Conservation (phyloP, 2,888 invertebrate genomes). For the Thumatha senex region DNA sequence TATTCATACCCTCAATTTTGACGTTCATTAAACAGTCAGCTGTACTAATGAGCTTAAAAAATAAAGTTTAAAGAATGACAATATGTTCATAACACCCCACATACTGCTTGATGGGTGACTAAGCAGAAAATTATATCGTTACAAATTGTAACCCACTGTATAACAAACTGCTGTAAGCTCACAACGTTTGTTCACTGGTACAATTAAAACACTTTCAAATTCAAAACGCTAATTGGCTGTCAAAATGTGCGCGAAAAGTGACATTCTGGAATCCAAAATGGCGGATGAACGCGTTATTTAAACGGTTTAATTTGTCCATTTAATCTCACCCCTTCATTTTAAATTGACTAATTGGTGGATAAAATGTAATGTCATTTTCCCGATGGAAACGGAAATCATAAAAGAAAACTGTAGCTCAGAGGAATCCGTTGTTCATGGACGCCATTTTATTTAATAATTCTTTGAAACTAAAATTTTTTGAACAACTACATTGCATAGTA, state of each 20-base stretch:
- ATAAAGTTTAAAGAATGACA: constrained; percentile 13
- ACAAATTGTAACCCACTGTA: constrained; percentile 47
- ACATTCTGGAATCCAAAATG: constrained; percentile 61
- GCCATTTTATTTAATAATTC: constrained; percentile 16
- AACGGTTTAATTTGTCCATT: constrained; percentile 56
- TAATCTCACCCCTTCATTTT: constrained; percentile 47
- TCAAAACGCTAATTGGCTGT: constrained; percentile 53
- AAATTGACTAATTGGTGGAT: constrained; percentile 51
- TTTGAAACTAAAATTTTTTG: constrained; percentile 11
- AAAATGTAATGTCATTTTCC: constrained; percentile 46
- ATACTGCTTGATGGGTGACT: constrained; percentile 54
- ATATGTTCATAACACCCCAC: constrained; percentile 26
- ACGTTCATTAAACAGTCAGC: too few relatives aligned
- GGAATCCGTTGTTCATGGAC: constrained; percentile 15
- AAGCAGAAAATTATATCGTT: constrained; percentile 49
- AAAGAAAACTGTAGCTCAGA: constrained; percentile 23
- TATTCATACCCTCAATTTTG: too few relatives aligned
- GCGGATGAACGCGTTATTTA: constrained; percentile 48
- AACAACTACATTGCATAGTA: constrained; percentile 21
- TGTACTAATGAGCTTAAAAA: not conserved
- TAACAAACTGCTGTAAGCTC: constrained; percentile 45
- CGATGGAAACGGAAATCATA: constrained; percentile 10
- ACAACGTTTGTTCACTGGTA: constrained; percentile 42
- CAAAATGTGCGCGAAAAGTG: constrained; percentile 60
- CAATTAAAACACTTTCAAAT: constrained; percentile 49